These are phyloP conservation scores for Pocillopora damicornis DNA, from an alignment of 64 coral and sea anemone species.

Conservation along the genomic window DNA sequence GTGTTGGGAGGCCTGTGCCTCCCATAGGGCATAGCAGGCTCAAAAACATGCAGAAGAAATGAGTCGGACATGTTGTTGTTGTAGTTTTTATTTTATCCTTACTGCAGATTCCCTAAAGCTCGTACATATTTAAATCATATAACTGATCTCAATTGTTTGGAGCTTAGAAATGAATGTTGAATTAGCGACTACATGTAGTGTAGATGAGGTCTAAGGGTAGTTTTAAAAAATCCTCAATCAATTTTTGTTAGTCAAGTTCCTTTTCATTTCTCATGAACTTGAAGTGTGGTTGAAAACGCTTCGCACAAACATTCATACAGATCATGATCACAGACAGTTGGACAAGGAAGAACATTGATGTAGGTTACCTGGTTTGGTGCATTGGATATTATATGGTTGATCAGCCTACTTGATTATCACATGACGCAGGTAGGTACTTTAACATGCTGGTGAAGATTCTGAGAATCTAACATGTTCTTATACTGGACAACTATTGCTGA, in stretches of 20 bases:
- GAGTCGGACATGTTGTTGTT: too few relatives aligned
- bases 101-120: too few relatives aligned
- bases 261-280: slow-evolving; percentile 40
- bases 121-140: too few relatives aligned
- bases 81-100: too few relatives aligned
- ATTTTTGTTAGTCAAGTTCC: slow-evolving; percentile 24
- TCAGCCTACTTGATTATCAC: slow-evolving; percentile 13
- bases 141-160: too few relatives aligned
- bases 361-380: slow-evolving; percentile 6
- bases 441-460: slow-evolving; percentile 37
- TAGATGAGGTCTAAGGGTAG: slow-evolving; percentile 11
- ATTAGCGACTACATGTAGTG: too few relatives aligned
- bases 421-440: not conserved
- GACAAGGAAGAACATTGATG: slow-evolving; percentile 27
- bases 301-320: slow-evolving; percentile 13
- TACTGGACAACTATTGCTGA: not conserved
- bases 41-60: too few relatives aligned
- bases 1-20: too few relatives aligned
- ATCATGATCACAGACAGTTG: slow-evolving; percentile 30
- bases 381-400: slow-evolving; percentile 42
- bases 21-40: too few relatives aligned
- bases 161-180: too few relatives aligned
- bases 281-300: slow-evolving; percentile 46
- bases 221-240: slow-evolving; percentile 27
- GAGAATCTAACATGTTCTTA: slow-evolving; percentile 11